Percentiles rank a stretch among this genome's conserved stretches.
phyloP scores from a whole-genome alignment of 1,140 invertebrate species.

The Zaprionus inermis region DNA sequence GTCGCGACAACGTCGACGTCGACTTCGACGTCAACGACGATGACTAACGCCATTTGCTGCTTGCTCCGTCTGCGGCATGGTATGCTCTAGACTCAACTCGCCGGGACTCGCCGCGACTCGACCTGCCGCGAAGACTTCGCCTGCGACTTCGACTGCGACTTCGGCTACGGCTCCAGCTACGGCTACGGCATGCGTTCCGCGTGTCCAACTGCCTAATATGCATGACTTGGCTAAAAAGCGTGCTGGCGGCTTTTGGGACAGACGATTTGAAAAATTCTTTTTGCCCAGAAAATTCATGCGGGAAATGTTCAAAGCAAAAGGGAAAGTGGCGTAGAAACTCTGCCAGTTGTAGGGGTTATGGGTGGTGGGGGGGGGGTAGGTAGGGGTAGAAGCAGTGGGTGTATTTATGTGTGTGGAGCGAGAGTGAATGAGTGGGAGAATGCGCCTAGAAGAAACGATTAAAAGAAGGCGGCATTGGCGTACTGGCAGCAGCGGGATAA shows the following conservation, averaged over 20 bases:
- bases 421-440: neutral
- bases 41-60: constrained; percentile 47
- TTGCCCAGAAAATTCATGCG: neutral
- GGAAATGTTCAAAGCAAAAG: constrained; percentile 11
- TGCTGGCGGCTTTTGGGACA: constrained; percentile 17
- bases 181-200: constrained; percentile 27
- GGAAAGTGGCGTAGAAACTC: constrained; percentile 22
- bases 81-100: neutral
- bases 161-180: neutral
- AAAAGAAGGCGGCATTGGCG: neutral
- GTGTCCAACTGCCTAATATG: constrained; percentile 34
- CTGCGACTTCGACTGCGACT: neutral
- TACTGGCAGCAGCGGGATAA: neutral
- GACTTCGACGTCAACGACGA: constrained; percentile 8
- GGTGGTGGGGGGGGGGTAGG: too few relatives aligned
- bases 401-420: neutral
- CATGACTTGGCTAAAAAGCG: constrained; percentile 36
- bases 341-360: too few relatives aligned
- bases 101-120: neutral
- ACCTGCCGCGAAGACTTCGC: too few relatives aligned
- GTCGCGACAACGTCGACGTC: too few relatives aligned
- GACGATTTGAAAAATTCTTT: constrained; percentile 1
- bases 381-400: neutral
- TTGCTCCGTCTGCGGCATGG: constrained; percentile 14
- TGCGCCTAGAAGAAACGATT: constrained; percentile 3